Evolutionary conservation across 2,797 vertebrate species (phyloP), one percentile per base, ranked within the genome.

Genomic region (Anisognathus igniventris): DNA sequence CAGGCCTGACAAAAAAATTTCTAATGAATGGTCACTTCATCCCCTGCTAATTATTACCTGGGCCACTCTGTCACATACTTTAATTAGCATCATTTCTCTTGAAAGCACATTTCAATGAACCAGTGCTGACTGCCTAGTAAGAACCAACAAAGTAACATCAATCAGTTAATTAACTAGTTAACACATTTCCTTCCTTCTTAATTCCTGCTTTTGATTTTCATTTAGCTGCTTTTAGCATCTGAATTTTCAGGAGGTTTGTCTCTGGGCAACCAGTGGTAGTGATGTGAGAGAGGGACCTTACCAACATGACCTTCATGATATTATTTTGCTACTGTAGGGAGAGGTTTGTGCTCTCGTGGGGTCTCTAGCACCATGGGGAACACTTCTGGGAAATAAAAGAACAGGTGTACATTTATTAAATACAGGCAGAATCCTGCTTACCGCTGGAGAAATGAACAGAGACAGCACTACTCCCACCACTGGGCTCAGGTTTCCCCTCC

Each of bases 111-210:
- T 94, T 90, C 12, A 18, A 56, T 65, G 72, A 95, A 82, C 84
- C 45, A 75, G 35, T 39, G 79, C 67, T 48, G 33, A 56, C 73
- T 90, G 57, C 39, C 33, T 70, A 47, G 86, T 88, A 50, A 92
- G 67, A 95, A 93, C 54, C 64, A 88, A 73, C 51, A 57, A 92
- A 92, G 82, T 94, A 93, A 92, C 92, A 96, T 95, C 94, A 96
- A 94, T 94, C 71, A 86, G 74, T 70, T 95, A 95, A 96, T 96
- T 95, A 95, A 88, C 77, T 93, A 53, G 56, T 89, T 96, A 93
- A 84, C 89, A 92, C 91, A 54, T 95, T 96, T 94, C 73, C 70
- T 90, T 95, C 91, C 86, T 81, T 81, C 79, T 86, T 92, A 86
- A 90, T 92, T 96, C 78, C 82, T 79, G n/a, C 67, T 93, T 95